These are phyloP conservation scores for Australoheros facetus DNA, from an alignment of 2,797 vertebrate genomes.

Conservation along the genomic window DNA sequence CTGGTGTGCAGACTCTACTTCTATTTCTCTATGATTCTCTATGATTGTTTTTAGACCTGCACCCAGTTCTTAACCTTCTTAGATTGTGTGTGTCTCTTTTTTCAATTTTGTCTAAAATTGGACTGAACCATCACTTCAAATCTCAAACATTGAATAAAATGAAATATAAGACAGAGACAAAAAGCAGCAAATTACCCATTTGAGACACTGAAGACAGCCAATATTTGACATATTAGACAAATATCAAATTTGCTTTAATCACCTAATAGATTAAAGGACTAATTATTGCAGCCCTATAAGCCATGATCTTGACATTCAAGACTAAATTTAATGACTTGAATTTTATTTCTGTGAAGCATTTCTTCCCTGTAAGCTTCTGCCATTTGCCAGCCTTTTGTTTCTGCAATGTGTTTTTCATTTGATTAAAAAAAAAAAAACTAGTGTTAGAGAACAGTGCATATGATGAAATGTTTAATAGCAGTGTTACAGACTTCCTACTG, in stretches of 20 bases:
- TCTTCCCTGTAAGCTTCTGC: background rate
- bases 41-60: no score
- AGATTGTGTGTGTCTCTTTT: no score
- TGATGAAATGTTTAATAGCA: background rate
- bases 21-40: no score
- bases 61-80: no score
- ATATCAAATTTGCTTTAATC: background rate
- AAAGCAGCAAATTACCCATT: background rate
- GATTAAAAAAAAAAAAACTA: background rate
- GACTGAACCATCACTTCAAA: background rate
- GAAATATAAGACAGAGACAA: background rate
- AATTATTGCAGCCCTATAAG: background rate
- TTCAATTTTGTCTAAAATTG: background rate
- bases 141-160: background rate
- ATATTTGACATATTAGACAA: background rate
- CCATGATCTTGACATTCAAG: background rate
- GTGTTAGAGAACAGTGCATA: fast-evolving
- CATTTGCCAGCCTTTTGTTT: background rate
- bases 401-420: background rate
- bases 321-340: background rate
- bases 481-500: background rate
- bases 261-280: background rate
- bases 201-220: background rate
- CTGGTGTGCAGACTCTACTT: no score
- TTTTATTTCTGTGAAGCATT: background rate